phyloP scores from a whole-genome alignment of 1,140 invertebrate genomes.

The Atta cephalotes region DNA sequence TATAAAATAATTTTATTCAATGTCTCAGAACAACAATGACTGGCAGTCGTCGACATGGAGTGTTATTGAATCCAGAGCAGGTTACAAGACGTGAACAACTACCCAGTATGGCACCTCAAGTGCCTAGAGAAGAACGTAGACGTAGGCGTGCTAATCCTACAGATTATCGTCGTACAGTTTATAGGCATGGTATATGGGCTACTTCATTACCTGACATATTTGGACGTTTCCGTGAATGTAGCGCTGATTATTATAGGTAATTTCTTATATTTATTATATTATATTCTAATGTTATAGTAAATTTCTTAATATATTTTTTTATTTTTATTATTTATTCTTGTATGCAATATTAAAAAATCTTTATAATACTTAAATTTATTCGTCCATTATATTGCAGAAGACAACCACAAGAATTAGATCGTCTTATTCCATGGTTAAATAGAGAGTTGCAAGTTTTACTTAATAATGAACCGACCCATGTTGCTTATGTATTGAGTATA shows the following conservation, averaged over 20 bases:
- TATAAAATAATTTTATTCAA: conserved; percentile 11
- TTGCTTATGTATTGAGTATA: conserved; percentile 89
- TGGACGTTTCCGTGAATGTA: conserved; percentile 90
- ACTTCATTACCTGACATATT: conserved; percentile 89
- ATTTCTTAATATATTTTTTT: not conserved
- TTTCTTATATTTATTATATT: no score
- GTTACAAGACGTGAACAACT: conserved; percentile 78
- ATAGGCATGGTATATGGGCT: conserved; percentile 92
- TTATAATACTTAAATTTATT: not conserved
- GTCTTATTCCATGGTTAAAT: conserved; percentile 95
- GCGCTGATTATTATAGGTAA: conserved; percentile 91
- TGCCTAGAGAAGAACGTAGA: conserved; percentile 74
- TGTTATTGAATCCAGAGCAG: conserved; percentile 76
- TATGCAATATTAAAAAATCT: not conserved
- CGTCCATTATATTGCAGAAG: conserved; percentile 87
- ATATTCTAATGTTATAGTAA: no score
- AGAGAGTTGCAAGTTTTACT: conserved; percentile 93
- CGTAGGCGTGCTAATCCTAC: conserved; percentile 77
- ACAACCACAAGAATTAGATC: conserved; percentile 92
- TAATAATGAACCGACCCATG: conserved; percentile 87
- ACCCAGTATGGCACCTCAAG: conserved; percentile 70
- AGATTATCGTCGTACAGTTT: conserved; percentile 90
- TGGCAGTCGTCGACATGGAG: conserved; percentile 68
- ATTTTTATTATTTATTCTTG: not conserved
- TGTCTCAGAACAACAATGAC: conserved; percentile 79